These are phyloP conservation scores for Drosophila triauraria DNA, from an alignment of 1,140 invertebrate species.

Conservation along the genomic window DNA sequence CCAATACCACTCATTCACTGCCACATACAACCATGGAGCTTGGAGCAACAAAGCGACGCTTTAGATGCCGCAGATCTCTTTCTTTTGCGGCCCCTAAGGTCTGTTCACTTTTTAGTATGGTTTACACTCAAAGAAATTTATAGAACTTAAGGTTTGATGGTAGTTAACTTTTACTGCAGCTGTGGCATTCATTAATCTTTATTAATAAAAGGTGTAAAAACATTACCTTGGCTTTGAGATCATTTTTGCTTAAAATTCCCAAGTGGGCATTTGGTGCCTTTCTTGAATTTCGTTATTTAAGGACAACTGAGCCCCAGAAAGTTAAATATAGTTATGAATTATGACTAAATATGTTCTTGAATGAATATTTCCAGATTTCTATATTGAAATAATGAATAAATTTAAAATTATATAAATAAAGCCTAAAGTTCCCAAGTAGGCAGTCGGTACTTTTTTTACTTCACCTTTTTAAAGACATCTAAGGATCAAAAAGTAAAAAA, in stretches of 20 bases:
- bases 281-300: background rate
- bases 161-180: background rate
- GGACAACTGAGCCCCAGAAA: background rate
- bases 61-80: conserved; percentile 61
- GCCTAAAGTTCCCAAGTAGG: background rate
- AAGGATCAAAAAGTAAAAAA: background rate
- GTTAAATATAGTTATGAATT: background rate
- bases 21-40: conserved; percentile 36
- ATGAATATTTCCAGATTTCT: background rate
- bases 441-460: too few relatives aligned
- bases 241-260: background rate
- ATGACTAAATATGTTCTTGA: background rate
- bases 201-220: background rate
- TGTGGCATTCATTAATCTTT: background rate
- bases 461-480: background rate
- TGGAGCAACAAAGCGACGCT: conserved; percentile 61
- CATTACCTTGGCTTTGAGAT: background rate
- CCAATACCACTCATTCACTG: conserved; percentile 62
- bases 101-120: conserved; percentile 25
- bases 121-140: background rate
- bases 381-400: background rate
- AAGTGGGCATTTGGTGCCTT: background rate
- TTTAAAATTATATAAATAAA: background rate
- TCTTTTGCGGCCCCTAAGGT: conserved; percentile 33
- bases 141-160: background rate